These are phyloP conservation scores for Plusia festucae DNA, from an alignment of 2,888 invertebrate species.

Conservation along the genomic window DNA sequence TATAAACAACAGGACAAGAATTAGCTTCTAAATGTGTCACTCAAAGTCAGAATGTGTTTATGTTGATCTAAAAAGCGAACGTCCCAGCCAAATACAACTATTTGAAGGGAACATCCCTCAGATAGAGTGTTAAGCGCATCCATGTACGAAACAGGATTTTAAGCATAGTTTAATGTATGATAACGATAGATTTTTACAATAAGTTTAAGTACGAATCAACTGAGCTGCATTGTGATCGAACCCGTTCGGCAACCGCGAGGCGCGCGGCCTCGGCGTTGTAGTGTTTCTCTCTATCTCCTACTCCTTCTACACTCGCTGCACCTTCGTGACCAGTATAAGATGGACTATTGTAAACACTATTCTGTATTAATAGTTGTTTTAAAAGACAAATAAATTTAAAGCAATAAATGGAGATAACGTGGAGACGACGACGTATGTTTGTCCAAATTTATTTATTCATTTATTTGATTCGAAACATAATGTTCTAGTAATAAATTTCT, in stretches of 20 bases:
- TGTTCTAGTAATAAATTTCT: slow-evolving; percentile 17
- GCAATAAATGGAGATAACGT: slow-evolving; percentile 69
- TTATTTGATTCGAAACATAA: slow-evolving; percentile 23
- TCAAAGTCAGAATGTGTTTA: slow-evolving; percentile 32
- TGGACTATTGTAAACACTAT: slow-evolving; percentile 40
- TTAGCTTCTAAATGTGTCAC: slow-evolving; percentile 37
- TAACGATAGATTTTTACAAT: slow-evolving; percentile 84
- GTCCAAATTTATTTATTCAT: slow-evolving; percentile 27
- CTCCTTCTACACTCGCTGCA: slow-evolving; percentile 72
- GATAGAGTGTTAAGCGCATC: slow-evolving; percentile 62
- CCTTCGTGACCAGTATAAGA: slow-evolving; percentile 64
- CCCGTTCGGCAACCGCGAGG: slow-evolving; percentile 70
- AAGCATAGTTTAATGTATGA: slow-evolving; percentile 80
- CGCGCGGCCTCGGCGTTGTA: slow-evolving; percentile 65
- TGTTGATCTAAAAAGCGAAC: slow-evolving; percentile 21
- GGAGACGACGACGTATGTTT: slow-evolving; percentile 45
- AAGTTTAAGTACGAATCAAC: slow-evolving; percentile 85
- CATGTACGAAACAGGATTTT: slow-evolving; percentile 61
- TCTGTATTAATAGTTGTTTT: slow-evolving; percentile 57
- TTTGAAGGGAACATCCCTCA: slow-evolving; percentile 57
- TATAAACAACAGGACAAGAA: slow-evolving; percentile 25
- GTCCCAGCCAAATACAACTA: slow-evolving; percentile 38
- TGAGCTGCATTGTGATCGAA: slow-evolving; percentile 88
- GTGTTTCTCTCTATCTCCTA: slow-evolving; percentile 71
- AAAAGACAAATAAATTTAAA: slow-evolving; percentile 65